Conservation (phyloP, 2,113 vertebrate species). For the Lampris megalopsis region DNA sequence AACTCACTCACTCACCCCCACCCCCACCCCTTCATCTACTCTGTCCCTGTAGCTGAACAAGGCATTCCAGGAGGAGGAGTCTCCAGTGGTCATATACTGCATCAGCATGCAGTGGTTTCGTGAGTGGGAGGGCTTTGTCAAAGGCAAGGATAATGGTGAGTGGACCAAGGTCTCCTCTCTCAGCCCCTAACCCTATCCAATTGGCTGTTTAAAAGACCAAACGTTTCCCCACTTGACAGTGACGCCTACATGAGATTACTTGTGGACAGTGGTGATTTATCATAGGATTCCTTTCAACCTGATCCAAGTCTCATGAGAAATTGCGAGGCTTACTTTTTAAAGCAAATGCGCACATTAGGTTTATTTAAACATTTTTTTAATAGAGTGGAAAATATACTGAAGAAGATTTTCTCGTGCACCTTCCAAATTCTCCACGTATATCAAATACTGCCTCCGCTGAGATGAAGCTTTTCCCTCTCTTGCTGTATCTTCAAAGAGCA, state of each 20-base stretch:
- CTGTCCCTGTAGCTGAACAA: slow-evolving; percentile 89
- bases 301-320: not conserved
- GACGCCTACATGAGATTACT: not conserved
- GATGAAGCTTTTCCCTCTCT: slow-evolving; percentile 32
- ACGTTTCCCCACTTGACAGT: slow-evolving; percentile 7
- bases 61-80: slow-evolving; percentile 98
- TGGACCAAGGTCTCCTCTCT: slow-evolving; percentile 44
- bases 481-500: slow-evolving; percentile 67
- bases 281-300: not conserved
- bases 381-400: not conserved
- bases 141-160: slow-evolving; percentile 98
- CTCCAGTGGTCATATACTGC: slow-evolving; percentile 94
- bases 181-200: slow-evolving; percentile 31
- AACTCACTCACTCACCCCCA: slow-evolving; percentile 47
- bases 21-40: slow-evolving; percentile 12
- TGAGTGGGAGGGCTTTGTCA: slow-evolving; percentile 98
- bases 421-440: slow-evolving; percentile 8
- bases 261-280: slow-evolving; percentile 2
- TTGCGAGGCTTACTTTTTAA: not conserved
- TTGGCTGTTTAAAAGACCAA: slow-evolving; percentile 47
- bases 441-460: slow-evolving; percentile 33
- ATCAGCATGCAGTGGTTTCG: slow-evolving; percentile 99
- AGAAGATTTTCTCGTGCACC: slow-evolving; percentile 12
- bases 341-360: not conserved
- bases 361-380: not conserved